phyloP scores from a whole-genome alignment of 2,113 vertebrate species.

The Arothron firmamentum region DNA sequence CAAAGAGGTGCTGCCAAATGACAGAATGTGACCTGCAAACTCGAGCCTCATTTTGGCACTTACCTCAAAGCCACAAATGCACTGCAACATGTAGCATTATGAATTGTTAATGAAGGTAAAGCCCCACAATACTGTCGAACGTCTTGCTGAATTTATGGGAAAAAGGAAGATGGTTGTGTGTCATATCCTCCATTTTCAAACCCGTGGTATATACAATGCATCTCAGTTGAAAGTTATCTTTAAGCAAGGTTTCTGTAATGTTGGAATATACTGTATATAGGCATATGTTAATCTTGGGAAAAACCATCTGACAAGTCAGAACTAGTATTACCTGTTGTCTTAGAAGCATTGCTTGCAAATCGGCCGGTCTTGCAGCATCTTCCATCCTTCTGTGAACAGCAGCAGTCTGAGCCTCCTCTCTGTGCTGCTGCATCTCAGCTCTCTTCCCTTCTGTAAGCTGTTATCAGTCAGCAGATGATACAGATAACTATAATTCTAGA shows the following conservation, averaged over 20 bases:
- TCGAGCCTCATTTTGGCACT: too few species aligned
- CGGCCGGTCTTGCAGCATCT: conserved; percentile 41
- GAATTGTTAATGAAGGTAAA: too few species aligned
- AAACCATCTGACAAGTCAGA: not conserved
- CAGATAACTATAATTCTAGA: not conserved
- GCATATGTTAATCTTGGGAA: not conserved
- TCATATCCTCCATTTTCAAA: too few species aligned
- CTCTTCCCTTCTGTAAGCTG: conserved; percentile 64
- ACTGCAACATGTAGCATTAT: too few species aligned
- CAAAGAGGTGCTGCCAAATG: too few species aligned
- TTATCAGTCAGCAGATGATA: conserved; percentile 15
- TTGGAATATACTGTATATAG: not conserved
- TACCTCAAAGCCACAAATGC: too few species aligned
- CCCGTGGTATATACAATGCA: too few species aligned
- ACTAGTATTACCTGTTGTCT: conserved; percentile 64
- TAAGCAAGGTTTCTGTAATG: not conserved
- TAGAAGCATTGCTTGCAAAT: conserved; percentile 57
- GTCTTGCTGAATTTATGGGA: too few species aligned
- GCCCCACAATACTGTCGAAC: not conserved
- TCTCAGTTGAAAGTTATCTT: not conserved
- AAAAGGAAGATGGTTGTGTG: too few species aligned
- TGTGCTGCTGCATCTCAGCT: conserved; percentile 61
- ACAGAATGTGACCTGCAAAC: too few species aligned
- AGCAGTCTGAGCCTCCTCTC: conserved; percentile 45
- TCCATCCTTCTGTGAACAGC: conserved; percentile 25